Conservation (phyloP, 2,888 invertebrate genomes). For the Dasysyrphus tricinctus region DNA sequence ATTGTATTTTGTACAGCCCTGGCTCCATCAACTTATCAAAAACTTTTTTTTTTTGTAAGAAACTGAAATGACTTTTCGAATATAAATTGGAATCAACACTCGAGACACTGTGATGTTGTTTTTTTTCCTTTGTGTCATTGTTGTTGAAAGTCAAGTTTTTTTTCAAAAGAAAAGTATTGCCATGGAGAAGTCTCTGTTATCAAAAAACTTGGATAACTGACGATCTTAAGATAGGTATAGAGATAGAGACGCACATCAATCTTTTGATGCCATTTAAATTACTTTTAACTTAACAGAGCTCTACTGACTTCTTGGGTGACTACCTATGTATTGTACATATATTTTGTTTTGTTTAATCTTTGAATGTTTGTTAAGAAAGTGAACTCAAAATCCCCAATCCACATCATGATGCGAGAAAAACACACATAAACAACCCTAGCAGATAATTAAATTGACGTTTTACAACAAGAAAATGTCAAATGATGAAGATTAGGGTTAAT, state of each 20-base stretch:
- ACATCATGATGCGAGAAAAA: not conserved
- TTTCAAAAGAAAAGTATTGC: not conserved
- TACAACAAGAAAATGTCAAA: not conserved
- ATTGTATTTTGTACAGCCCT: not conserved
- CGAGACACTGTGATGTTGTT: not conserved
- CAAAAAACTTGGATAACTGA: slow-evolving; percentile 6
- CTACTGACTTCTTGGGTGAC: not conserved
- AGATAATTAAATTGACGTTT: slow-evolving; percentile 9
- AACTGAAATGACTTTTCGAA: slow-evolving; percentile 9
- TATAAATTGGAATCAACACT: slow-evolving; percentile 9
- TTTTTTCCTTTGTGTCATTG: not conserved
- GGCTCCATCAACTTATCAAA: not conserved
- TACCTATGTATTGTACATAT: not conserved
- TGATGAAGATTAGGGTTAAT: slow-evolving; percentile 12
- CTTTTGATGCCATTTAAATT: slow-evolving; percentile 23
- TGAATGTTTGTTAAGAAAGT: not conserved
- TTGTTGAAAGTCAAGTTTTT: not conserved
- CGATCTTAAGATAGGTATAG: not conserved
- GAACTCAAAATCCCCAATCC: too few relatives aligned
- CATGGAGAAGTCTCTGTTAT: not conserved
- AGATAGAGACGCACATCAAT: slow-evolving; percentile 7
- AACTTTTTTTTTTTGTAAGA: not conserved
- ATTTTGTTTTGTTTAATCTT: not conserved
- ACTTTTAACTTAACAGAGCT: not conserved
- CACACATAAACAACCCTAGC: not conserved